A percentile compares a stretch with the other conserved stretches of the same genome.
Evolutionary conservation across 2,888 invertebrate species (phyloP).

Genomic region (Perizoma flavofasciatum): DNA sequence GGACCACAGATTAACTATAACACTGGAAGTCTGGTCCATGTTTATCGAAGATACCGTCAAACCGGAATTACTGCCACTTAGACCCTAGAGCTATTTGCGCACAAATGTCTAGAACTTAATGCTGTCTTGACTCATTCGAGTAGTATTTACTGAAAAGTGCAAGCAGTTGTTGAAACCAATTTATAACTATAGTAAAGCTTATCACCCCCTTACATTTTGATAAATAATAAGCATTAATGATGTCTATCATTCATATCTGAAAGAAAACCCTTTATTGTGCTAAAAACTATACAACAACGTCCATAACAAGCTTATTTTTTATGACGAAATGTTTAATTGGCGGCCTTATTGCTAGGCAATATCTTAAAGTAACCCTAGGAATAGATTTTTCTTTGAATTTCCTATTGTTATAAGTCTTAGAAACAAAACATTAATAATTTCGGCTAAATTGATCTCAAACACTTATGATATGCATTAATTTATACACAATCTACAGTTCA

Average conservation of each 20-base stretch:
- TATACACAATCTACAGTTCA: conserved; percentile 45
- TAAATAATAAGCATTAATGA: too few relatives aligned
- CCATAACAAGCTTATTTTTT: too few relatives aligned
- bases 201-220: conserved; percentile 2
- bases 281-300: too few relatives aligned
- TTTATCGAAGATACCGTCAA: conserved; percentile 31
- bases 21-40: conserved; percentile 31
- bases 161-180: conserved; percentile 1
- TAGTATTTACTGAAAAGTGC: conserved; percentile 14
- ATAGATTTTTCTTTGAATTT: too few relatives aligned
- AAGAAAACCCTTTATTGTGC: too few relatives aligned
- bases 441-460: background rate
- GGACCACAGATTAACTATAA: conserved; percentile 21
- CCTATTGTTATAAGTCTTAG: too few relatives aligned
- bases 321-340: too few relatives aligned
- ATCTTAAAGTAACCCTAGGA: too few relatives aligned
- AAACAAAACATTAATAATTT: too few relatives aligned
- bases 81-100: conserved; percentile 22
- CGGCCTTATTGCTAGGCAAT: too few relatives aligned
- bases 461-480: conserved; percentile 5
- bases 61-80: conserved; percentile 28
- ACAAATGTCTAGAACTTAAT: conserved; percentile 23
- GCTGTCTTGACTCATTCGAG: conserved; percentile 12
- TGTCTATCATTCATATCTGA: too few relatives aligned
- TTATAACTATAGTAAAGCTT: background rate